These are phyloP conservation scores for Lordiphosa collinella DNA, from an alignment of 1,140 invertebrate species.

Conservation along the genomic window DNA sequence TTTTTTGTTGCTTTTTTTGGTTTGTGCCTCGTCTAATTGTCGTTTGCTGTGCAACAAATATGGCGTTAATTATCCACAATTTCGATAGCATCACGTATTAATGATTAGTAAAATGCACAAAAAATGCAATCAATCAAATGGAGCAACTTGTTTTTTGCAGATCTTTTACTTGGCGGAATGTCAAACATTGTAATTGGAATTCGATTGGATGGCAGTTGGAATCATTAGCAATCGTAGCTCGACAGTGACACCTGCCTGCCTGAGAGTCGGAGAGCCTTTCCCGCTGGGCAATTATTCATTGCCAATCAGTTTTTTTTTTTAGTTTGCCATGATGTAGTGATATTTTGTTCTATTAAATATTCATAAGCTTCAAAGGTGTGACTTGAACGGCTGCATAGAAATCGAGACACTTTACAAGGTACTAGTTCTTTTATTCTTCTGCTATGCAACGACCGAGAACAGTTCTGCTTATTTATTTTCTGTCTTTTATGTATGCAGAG, in stretches of 20 bases:
- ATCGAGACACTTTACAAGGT: too few relatives aligned
- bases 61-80: conserved; percentile 74
- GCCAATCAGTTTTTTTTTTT: conserved; percentile 2
- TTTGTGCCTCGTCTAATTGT: conserved; percentile 59
- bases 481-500: too few relatives aligned
- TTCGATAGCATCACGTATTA: conserved; percentile 74
- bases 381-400: neutral
- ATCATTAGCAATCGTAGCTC: conserved; percentile 4
- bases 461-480: too few relatives aligned
- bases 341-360: too few relatives aligned
- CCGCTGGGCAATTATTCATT: conserved; percentile 65
- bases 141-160: conserved; percentile 31
- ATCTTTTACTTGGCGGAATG: conserved; percentile 60
- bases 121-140: conserved; percentile 66
- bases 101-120: conserved; percentile 56
- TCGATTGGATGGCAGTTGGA: conserved; percentile 36
- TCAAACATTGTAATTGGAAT: conserved; percentile 68
- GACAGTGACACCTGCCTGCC: conserved; percentile 46
- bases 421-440: too few relatives aligned
- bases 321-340: too few relatives aligned
- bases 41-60: conserved; percentile 51
- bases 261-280: conserved; percentile 19
- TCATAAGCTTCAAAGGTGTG: neutral
- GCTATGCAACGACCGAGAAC: too few relatives aligned
- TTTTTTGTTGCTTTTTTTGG: conserved; percentile 3